A percentile compares a stretch with the other conserved stretches of the same genome.
Evolutionary conservation across 2,888 invertebrate species (phyloP).

Genomic region (Fragum whitleyi): DNA sequence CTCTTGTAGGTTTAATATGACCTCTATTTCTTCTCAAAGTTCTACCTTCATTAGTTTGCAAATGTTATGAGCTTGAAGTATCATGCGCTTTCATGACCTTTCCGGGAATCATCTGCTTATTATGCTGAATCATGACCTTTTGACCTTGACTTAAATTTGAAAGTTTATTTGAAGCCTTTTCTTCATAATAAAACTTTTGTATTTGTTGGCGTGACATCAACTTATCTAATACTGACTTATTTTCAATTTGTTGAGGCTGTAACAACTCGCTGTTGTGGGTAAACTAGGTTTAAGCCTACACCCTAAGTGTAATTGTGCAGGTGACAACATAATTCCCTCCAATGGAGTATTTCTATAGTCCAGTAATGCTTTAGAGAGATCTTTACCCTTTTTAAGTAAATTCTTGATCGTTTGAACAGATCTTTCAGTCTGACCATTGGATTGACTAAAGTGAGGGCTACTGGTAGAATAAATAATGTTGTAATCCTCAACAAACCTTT

Average conservation of each 20-base stretch:
- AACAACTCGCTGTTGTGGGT: not conserved
- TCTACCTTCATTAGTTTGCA: constrained; percentile 4
- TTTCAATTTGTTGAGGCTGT: constrained; percentile 2
- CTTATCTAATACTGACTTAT: not conserved
- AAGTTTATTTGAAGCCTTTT: constrained; percentile 3
- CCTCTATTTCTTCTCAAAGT: not conserved
- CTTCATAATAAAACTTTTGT: constrained; percentile 11
- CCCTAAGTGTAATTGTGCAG: constrained; percentile 18
- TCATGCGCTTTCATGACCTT: constrained; percentile 7
- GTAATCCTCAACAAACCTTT: constrained; percentile 25
- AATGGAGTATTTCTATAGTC: constrained; percentile 18
- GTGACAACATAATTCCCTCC: constrained; percentile 11
- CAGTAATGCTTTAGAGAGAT: not conserved
- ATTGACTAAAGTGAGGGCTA: constrained; percentile 28
- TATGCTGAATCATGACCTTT: constrained; percentile 9
- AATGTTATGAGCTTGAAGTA: constrained; percentile 4
- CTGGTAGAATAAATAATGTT: constrained; percentile 36
- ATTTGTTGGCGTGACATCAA: not conserved
- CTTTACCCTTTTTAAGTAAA: constrained; percentile 15
- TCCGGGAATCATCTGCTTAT: constrained; percentile 16
- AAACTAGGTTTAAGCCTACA: not conserved
- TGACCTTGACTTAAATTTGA: not conserved
- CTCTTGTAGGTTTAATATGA: constrained; percentile 21
- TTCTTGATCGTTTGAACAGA: constrained; percentile 48
- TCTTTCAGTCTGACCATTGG: constrained; percentile 50